These are phyloP conservation scores for Drosophila subquinaria DNA, from an alignment of 2,888 invertebrate species.

Conservation along the genomic window DNA sequence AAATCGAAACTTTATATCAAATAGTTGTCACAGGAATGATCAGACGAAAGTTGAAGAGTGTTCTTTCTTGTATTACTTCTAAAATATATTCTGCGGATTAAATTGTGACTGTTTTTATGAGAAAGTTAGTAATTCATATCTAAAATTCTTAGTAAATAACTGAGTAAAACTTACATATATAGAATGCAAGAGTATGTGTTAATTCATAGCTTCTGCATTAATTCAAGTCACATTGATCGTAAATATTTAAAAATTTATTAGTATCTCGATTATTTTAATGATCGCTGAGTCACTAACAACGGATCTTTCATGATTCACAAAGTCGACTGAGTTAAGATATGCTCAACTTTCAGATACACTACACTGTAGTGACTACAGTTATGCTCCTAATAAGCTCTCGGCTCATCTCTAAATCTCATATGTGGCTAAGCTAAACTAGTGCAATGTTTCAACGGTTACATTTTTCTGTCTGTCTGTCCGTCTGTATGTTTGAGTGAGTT, in stretches of 20 bases:
- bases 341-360: not conserved
- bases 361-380: too few species aligned
- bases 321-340: not conserved
- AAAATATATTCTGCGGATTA: not conserved
- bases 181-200: not conserved
- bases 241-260: slow-evolving; percentile 5
- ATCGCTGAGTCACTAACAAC: slow-evolving; percentile 14
- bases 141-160: not conserved
- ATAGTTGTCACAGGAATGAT: too few species aligned
- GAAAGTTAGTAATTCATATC: not conserved
- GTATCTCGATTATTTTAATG: slow-evolving; percentile 10
- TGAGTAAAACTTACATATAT: not conserved
- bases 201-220: not conserved
- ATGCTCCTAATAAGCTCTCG: slow-evolving; percentile 35
- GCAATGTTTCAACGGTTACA: slow-evolving; percentile 53
- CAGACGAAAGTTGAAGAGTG: too few species aligned
- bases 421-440: slow-evolving; percentile 69
- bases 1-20: too few species aligned
- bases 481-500: slow-evolving; percentile 65
- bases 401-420: slow-evolving; percentile 61
- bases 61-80: too few species aligned
- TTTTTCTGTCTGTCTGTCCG: slow-evolving; percentile 22
- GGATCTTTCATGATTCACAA: slow-evolving; percentile 9
- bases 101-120: not conserved
- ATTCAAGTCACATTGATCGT: not conserved